These are phyloP conservation scores for Amiota communis DNA, from an alignment of 2,888 invertebrate genomes.

Conservation along the genomic window DNA sequence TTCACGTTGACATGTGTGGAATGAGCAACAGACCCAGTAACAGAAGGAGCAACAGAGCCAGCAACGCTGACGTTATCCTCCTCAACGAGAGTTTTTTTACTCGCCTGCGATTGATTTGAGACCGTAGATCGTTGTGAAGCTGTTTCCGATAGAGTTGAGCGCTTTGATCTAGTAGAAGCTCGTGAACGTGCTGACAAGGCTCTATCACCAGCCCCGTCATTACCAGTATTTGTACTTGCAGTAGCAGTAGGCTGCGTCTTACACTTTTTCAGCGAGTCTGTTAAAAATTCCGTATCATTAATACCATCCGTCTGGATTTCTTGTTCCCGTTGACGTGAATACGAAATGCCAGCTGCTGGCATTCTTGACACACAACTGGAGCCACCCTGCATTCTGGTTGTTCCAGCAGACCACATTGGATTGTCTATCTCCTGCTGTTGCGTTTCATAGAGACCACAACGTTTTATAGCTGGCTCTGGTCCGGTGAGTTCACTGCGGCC, in stretches of 20 bases:
- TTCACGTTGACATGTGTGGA: background rate
- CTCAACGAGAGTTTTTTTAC: background rate
- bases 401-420: background rate
- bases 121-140: background rate
- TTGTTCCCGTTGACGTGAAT: conserved; percentile 21
- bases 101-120: background rate
- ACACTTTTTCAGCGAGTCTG: conserved; percentile 20
- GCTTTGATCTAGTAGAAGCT: background rate
- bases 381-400: background rate
- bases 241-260: background rate
- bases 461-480: background rate
- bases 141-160: background rate
- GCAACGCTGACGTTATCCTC: background rate
- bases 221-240: background rate
- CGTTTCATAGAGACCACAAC: background rate
- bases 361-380: background rate
- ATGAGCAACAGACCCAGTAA: background rate
- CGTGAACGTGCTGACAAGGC: conserved; percentile 17
- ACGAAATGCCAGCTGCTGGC: conserved; percentile 11
- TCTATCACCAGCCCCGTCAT: background rate
- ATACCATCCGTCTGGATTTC: conserved; percentile 26
- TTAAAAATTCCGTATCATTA: conserved; percentile 14
- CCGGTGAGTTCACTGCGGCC: background rate
- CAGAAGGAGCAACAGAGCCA: background rate
- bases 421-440: background rate